Evolutionary conservation across 2,888 invertebrate species (phyloP), one percentile per base, ranked within the genome.

Genomic region (Bedellia somnulentella): DNA sequence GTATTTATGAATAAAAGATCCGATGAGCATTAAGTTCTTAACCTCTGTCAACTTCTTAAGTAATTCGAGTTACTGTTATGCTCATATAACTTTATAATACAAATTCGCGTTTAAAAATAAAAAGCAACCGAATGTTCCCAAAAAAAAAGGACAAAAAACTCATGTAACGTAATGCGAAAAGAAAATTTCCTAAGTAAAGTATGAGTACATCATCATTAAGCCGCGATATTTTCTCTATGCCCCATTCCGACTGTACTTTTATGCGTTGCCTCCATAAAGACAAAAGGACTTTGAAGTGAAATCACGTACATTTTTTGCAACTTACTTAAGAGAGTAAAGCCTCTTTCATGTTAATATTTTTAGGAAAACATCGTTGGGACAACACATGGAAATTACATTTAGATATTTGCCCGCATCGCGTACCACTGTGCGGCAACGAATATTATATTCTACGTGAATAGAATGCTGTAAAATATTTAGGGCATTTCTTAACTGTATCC

Each of bases 221-320:
- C 44, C 42, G 52, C 66, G 71, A 73, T 73, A 73, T 75, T 75
- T 73, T 75, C 62, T 59, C 67, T 61, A 67, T 71, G 61, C 68
- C 63, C 67, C 68, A 64, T 71, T 68, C 66, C 53, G 54, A 54
- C 63, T 62, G 68, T 71, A 67, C 70, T 67, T 70, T 71, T 71
- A 73, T 70, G 66, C 60, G 56, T 61, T 64, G 58, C 66, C 60
- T 66, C 63, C 64, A 70, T 75, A 73, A 73, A 75, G 73, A 75
- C 75, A 75, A 75, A 73, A 64, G 63, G 66, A 73, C 73, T 75
- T 75, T 73, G 75, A 73, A 75, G 73, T 75, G 66, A 75, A 75
- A 75, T 75, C 75, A 75, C 75, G 75, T 75, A 75, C 70, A 73
- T 75, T 75, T 75, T 75, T 75, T 75, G 73, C 73, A 75, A 75